A percentile compares a stretch with the other conserved stretches of the same genome.
phyloP scores from a whole-genome alignment of 92 coral and sea anemone genomes.

The Pocillopora meandrina region DNA sequence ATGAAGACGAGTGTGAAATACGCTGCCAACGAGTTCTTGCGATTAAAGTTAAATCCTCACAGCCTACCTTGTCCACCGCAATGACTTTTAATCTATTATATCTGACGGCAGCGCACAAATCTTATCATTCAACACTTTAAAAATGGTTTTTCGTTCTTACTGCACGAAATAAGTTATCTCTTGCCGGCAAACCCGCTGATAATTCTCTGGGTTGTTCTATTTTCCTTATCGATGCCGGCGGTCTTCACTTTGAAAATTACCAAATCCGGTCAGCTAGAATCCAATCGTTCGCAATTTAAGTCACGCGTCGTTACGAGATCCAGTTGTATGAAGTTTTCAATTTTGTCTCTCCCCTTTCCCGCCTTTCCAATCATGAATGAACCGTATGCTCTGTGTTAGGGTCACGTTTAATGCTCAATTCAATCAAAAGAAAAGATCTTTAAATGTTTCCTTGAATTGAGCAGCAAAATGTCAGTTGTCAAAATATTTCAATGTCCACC shows the following conservation, averaged over 20 bases:
- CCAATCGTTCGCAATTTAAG: background rate
- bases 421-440: slow-evolving; percentile 11
- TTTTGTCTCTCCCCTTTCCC: background rate
- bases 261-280: background rate
- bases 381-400: background rate
- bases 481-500: slow-evolving; percentile 33
- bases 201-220: background rate
- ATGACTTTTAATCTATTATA: background rate
- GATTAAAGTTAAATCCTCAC: background rate
- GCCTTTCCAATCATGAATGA: background rate
- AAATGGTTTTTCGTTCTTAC: background rate
- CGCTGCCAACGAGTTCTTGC: background rate
- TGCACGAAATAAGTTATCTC: background rate
- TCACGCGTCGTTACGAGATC: background rate
- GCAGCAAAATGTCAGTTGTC: slow-evolving; percentile 42
- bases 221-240: slow-evolving; percentile 1
- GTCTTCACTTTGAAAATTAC: background rate
- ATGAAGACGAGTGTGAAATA: background rate
- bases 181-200: slow-evolving; percentile 1
- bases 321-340: background rate
- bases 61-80: background rate
- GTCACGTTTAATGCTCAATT: slow-evolving; percentile 10
- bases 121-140: background rate
- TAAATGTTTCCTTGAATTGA: slow-evolving; percentile 17
- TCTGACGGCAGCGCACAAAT: slow-evolving; percentile 1